Conservation (phyloP, 1,140 invertebrate genomes). For the Bombus affinis region DNA sequence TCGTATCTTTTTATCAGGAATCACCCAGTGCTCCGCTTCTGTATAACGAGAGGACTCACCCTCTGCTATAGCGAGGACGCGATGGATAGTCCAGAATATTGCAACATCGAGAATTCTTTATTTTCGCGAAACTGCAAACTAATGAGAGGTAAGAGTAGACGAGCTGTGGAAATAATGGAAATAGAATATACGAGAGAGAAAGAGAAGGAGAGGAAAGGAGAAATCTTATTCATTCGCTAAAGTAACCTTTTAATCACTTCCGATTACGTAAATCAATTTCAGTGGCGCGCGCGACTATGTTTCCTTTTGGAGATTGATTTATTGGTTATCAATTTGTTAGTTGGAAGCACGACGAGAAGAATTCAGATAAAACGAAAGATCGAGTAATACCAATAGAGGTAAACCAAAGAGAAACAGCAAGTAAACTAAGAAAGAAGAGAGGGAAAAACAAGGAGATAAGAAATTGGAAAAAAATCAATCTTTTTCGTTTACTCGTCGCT, state of each 20-base stretch:
- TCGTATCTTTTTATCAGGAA: no score
- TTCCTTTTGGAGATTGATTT: constrained; percentile 51
- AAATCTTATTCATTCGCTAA: constrained; percentile 5
- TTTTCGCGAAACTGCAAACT: not conserved
- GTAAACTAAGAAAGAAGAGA: not conserved
- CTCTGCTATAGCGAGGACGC: not conserved
- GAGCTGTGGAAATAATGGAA: not conserved
- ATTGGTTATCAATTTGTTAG: constrained; percentile 67
- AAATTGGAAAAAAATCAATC: not conserved
- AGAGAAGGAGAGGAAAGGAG: not conserved
- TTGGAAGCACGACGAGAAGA: not conserved
- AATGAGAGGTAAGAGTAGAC: not conserved
- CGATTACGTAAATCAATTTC: constrained; percentile 61
- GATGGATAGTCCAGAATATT: not conserved
- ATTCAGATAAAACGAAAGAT: not conserved
- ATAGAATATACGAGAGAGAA: not conserved
- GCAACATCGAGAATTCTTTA: not conserved
- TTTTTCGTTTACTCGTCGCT: not conserved
- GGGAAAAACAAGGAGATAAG: not conserved
- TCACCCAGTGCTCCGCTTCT: no score
- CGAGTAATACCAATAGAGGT: not conserved
- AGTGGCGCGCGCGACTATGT: constrained; percentile 2
- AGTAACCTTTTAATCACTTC: constrained; percentile 54
- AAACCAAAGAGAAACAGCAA: not conserved
- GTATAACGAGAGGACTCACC: no score